Evolutionary conservation across 2,888 invertebrate genomes (phyloP), one percentile per base, ranked within the genome.

Genomic region (Nemotelus nigrinus): DNA sequence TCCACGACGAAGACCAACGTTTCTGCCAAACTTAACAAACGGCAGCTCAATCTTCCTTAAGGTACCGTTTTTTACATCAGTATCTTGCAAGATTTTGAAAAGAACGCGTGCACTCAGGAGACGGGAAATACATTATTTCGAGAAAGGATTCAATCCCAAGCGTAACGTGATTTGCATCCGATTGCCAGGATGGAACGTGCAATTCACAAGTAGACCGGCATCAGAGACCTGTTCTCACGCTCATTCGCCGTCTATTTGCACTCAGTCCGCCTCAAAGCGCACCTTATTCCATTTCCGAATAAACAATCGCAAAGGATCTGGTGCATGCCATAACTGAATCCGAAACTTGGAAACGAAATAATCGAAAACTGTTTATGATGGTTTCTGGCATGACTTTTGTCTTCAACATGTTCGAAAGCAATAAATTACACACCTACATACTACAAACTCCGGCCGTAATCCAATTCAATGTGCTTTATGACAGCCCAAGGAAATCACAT

Each of bases 161-260:
- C 6, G 57, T 67, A 76, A 79, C 79, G 79, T 79, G 79, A 77
- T 79, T 79, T 79, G 79, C 79, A 79, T 79, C 65, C 55, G 71
- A 79, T 79, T 70, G 70, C 60, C 55, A 75, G 77, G 77, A 79
- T 79, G 64, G 70, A 68, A 77, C 75, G 77, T 77, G 77, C 67
- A 58, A 58, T 58, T 5, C 44, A 25, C 44, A 58, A 55, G 25
- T n/a, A 10, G 63, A 55, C 57, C 8, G 44, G 47, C 41, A 5
- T 47, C 25, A 45, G 64, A 44, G 50, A 75, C 64, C 76, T 55
- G 44, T 67, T 76, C 76, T 53, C 76, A 74, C 74, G 74, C 48
- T 63, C 57, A 39, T 8, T 25, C 53, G 4, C 8, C 53, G 3
- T 55, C 53, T 48, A 60, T 44, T 45, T 63, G 7, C 6, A 43